phyloP scores from a whole-genome alignment of 2,797 vertebrate species.

The Varecia variegata region DNA sequence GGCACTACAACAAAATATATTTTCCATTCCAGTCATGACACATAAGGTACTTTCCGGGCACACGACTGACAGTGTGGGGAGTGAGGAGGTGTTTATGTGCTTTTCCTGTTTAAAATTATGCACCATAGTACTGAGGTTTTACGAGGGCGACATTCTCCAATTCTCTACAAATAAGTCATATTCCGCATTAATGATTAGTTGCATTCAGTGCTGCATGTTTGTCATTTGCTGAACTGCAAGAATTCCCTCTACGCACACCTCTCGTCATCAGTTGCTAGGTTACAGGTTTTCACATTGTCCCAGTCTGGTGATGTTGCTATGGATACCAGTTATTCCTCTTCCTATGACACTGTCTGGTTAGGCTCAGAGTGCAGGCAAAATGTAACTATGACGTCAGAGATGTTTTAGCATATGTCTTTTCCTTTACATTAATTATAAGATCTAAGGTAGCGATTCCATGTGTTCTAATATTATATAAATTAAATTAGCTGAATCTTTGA shows the following conservation, averaged over 20 bases:
- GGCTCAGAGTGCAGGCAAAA: conserved; percentile 52
- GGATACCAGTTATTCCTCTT: conserved; percentile 77
- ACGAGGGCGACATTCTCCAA: not conserved
- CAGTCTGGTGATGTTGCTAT: conserved; percentile 78
- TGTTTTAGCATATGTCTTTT: conserved; percentile 22
- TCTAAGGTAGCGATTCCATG: not conserved
- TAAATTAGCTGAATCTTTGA: not conserved
- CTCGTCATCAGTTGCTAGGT: conserved; percentile 75
- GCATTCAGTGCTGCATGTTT: conserved; percentile 29
- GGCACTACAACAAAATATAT: not conserved
- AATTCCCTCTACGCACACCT: conserved; percentile 55
- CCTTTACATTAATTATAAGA: not conserved
- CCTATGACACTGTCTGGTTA: conserved; percentile 56
- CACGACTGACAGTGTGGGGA: not conserved
- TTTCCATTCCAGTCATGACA: conserved; percentile 53
- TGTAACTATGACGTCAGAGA: conserved; percentile 75
- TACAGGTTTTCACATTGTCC: conserved; percentile 70
- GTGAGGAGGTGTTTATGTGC: not conserved
- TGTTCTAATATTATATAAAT: not conserved
- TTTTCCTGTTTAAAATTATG: conserved; percentile 50
- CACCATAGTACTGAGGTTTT: conserved; percentile 17
- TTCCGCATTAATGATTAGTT: conserved; percentile 21
- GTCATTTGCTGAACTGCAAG: conserved; percentile 43
- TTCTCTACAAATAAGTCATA: not conserved
- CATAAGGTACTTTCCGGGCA: conserved; percentile 26